phyloP scores from a whole-genome alignment of 2,797 vertebrate species.

The Dendrocincla fuliginosa region DNA sequence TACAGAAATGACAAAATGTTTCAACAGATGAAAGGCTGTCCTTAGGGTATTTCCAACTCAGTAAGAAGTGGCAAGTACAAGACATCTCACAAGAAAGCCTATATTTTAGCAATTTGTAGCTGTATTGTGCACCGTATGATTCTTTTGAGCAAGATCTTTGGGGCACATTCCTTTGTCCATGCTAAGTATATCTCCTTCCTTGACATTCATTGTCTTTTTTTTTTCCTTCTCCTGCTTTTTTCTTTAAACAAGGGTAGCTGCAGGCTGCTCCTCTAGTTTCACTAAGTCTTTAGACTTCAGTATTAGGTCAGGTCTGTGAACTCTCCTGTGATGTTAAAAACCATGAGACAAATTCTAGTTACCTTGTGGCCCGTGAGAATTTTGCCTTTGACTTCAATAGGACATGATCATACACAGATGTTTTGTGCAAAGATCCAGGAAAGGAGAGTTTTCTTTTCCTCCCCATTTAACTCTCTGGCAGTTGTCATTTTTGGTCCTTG shows the following conservation, averaged over 20 bases:
- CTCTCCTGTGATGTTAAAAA: neutral
- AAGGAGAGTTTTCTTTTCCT: neutral
- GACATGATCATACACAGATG: neutral
- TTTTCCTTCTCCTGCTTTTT: neutral
- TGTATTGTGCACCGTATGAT: neutral
- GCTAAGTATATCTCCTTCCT: neutral
- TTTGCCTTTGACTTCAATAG: neutral
- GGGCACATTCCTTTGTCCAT: neutral
- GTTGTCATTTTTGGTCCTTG: neutral
- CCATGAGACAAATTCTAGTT: neutral
- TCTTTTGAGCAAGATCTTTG: slow-evolving; percentile 1
- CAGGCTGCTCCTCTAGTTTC: neutral
- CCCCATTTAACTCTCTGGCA: neutral
- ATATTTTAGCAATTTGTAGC: slow-evolving; percentile 8
- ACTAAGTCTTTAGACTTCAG: neutral
- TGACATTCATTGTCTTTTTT: rapidly evolving
- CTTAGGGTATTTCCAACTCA: slow-evolving; percentile 31
- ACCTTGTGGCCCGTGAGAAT: neutral
- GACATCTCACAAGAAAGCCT: slow-evolving; percentile 2
- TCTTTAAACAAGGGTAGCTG: neutral
- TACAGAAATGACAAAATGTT: slow-evolving; percentile 8
- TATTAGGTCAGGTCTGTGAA: neutral
- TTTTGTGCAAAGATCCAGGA: neutral
- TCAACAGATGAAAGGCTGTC: neutral
- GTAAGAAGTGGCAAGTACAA: slow-evolving; percentile 7